Base-by-base conservation (phyloP, 2,888 invertebrate species). In the Pantelozetes paolii region DNA sequence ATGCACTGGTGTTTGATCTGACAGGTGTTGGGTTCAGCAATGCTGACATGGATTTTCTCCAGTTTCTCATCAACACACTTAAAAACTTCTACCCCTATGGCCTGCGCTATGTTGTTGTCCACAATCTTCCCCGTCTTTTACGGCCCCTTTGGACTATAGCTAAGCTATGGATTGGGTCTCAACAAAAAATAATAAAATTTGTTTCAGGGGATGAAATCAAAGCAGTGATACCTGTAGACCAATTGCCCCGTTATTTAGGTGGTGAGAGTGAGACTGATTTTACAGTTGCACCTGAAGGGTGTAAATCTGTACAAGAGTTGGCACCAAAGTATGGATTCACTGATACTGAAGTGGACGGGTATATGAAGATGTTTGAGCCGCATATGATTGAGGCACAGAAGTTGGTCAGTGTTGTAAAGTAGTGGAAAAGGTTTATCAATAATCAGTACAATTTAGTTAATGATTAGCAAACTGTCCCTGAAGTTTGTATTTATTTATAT, bases 11-110 rank as follows among this genome's bases (percentile, higher is more conserved):
- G 28, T 73, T 73, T 36, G 73, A 73, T 36, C 28, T 67, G n/a
- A 45, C 45, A 18, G 73, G 73, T 20, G 28, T 73, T 20, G 67
- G 73, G 23, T 32, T 70, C 15, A 13, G 20, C n/a, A 73, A 73
- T 26, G 30, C 69, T 2, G 73, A 73, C 30, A 30, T 73, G 26
- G 73, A 73, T 1, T 73, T 73, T 42, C 36, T 73, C 2, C 67
- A 73, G 54, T 73, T 73, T 30, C 23, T 73, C 5, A 69, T 73
- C 23, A 50, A 67, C 30, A 28, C 67, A n/a, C 9, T 73, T 1
- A 42, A 69, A 50, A n/a, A 2, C 28, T 73, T 69, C 36, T 73
- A 42, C 40, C 73, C 73, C 23, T 73, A 73, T 32, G 73, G 73
- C 6, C 20, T 73, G 5, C 36, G 73, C 13, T 48, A 73, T 54